Base-by-base conservation (phyloP, 1,140 invertebrate species). In the Bradynema listronoti region DNA sequence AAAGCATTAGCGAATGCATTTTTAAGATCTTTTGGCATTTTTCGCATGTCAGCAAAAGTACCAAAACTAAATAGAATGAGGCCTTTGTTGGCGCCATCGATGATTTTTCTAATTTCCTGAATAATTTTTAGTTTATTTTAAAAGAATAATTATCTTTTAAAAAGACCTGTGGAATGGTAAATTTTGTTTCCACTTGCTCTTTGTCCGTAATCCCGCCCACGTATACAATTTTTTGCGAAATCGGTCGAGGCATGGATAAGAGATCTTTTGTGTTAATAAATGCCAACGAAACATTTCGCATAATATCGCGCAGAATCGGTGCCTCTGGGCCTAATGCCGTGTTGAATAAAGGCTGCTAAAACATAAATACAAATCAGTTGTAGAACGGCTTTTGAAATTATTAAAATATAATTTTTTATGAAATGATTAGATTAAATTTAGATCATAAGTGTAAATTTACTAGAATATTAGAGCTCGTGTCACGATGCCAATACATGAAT, bases 141-240 rank as follows among this genome's bases (percentile, higher is more conserved):
- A 19, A 39, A 39, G 29, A 47, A 9, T 47, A 47, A 9, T 29
- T 11, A 22, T 9, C 19, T 47, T 7, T 19, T 47, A 7, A 22
- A 47, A 47, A 19, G 36, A 19, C 19, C 11, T 39, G 19, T 47
- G 7, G 7, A 22, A 22, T 24, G 45, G 19, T 11, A 47, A 29
- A 9, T 9, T 29, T 22, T 9, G 7, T 14, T 47, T 47, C 1
- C 6, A 16, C 30, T 33, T 30, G 29, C 30, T 30, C 16, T 22
- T 34, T 24, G 11, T 33, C 58, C 14, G 46, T 39, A 53, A 69
- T 60, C 9, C 70, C 70, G 16, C 68, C 68, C 53, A 70, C 61
- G 42, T 70, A 63, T 47, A 72, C 36, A 33, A 69, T 32, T 61
- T 70, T 70, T 29, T 68, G 57, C 25, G 49, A 47, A 25, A 66